Evolutionary conservation across 2,888 invertebrate species (phyloP).

Genomic region (Cheilosia scutellata): DNA sequence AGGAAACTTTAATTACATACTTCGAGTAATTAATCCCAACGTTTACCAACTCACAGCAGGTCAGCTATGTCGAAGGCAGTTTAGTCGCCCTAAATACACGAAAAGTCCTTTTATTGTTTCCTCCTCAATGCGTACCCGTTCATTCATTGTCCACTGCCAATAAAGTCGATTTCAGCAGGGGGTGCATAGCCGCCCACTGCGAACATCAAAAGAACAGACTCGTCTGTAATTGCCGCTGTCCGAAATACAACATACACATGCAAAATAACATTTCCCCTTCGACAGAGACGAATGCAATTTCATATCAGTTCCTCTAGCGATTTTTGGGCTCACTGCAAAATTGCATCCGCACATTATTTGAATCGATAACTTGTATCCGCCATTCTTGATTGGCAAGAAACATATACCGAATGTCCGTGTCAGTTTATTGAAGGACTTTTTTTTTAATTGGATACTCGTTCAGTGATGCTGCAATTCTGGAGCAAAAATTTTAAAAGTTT

Average conservation of each 20-base stretch:
- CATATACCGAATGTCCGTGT: conserved; percentile 9
- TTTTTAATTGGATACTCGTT: conserved; percentile 37
- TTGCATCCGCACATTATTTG: conserved; percentile 21
- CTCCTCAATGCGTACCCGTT: no score
- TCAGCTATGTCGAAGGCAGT: no score
- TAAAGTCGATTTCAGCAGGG: no score
- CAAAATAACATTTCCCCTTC: background rate
- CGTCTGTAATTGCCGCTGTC: conserved; percentile 20
- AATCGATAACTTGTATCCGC: conserved; percentile 19
- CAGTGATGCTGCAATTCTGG: background rate
- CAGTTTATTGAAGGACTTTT: conserved; percentile 17
- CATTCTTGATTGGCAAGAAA: conserved; percentile 4
- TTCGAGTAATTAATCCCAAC: no score
- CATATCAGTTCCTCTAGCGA: background rate
- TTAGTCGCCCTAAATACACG: no score
- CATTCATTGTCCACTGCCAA: no score
- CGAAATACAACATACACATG: conserved; percentile 3
- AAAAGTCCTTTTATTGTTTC: no score
- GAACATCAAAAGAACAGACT: background rate
- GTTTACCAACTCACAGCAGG: no score
- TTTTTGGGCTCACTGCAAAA: background rate
- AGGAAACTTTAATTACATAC: no score
- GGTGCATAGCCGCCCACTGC: background rate
- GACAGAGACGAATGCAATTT: conserved; percentile 32
- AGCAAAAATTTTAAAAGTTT: background rate